Percentiles rank a stretch among this genome's conserved stretches.
Evolutionary conservation across 2,113 vertebrate species (phyloP).

Genomic region (Bubo scandiacus): DNA sequence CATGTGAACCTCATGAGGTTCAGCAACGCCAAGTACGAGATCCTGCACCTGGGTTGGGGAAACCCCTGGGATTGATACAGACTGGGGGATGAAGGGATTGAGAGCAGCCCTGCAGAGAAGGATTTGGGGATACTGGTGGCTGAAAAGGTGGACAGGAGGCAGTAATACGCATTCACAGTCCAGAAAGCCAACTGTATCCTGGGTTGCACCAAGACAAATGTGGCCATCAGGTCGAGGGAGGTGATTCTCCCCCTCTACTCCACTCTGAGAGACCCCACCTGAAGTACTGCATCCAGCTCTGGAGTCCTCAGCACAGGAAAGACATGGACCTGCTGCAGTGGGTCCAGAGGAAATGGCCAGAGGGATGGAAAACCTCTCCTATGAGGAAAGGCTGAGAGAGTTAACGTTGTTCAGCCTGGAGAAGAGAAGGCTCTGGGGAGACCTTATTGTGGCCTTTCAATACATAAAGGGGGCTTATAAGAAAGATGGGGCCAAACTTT

Average conservation of each 20-base stretch:
- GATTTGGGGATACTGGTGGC: not conserved
- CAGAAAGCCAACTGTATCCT: accelerated
- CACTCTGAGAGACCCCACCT: accelerated
- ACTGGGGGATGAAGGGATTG: too few relatives aligned
- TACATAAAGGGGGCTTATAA: not conserved
- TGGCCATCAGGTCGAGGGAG: accelerated
- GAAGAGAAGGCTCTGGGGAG: not conserved
- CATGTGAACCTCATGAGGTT: not conserved
- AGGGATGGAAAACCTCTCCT: not conserved
- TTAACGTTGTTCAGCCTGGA: not conserved
- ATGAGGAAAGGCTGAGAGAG: not conserved
- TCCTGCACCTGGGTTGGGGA: accelerated
- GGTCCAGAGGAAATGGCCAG: accelerated
- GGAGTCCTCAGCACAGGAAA: not conserved
- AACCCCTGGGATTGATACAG: accelerated
- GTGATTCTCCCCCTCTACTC: not conserved
- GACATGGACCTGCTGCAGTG: accelerated
- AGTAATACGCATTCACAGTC: accelerated
- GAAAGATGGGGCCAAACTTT: not conserved
- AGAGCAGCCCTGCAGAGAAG: not conserved
- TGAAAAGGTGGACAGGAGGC: not conserved
- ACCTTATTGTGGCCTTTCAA: not conserved
- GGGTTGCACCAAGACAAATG: not conserved
- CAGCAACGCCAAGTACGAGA: not conserved
- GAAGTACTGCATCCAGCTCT: not conserved